Evolutionary conservation across 2,797 vertebrate species (phyloP).

Genomic region (Falco rusticolus): DNA sequence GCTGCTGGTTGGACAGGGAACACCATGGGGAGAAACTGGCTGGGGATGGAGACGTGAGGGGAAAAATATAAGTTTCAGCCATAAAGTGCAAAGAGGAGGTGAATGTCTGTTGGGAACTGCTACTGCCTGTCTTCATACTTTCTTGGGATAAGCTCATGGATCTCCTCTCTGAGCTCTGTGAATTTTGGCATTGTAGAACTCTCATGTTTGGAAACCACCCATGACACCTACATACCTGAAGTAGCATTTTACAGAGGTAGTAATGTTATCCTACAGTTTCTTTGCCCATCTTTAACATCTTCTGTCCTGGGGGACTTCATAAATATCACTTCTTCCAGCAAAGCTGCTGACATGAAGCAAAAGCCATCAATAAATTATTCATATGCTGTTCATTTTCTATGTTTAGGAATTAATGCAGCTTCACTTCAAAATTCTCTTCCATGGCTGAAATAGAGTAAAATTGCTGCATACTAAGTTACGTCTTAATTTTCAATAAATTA

Average conservation of each 20-base stretch:
- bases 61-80: neutral
- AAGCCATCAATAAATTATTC: constrained; percentile 90
- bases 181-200: neutral
- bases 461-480: neutral
- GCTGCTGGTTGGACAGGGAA: neutral
- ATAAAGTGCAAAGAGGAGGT: neutral
- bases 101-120: neutral
- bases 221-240: neutral
- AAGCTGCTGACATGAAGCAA: constrained; percentile 87
- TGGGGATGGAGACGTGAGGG: neutral
- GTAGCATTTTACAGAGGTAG: neutral
- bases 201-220: neutral
- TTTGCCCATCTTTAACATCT: constrained; percentile 56
- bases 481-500: neutral
- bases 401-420: constrained; percentile 83
- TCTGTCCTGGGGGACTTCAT: constrained; percentile 84
- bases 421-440: constrained; percentile 49
- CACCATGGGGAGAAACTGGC: rapidly evolving
- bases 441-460: neutral
- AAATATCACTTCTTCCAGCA: constrained; percentile 89
- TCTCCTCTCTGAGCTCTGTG: rapidly evolving
- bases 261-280: neutral
- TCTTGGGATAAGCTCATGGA: neutral
- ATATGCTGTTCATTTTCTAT: constrained; percentile 77
- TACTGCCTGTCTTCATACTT: neutral